A percentile compares a stretch with the other conserved stretches of the same genome.
phyloP scores from a whole-genome alignment of 1,140 invertebrate species.

The Paraescarpia echinospica region DNA sequence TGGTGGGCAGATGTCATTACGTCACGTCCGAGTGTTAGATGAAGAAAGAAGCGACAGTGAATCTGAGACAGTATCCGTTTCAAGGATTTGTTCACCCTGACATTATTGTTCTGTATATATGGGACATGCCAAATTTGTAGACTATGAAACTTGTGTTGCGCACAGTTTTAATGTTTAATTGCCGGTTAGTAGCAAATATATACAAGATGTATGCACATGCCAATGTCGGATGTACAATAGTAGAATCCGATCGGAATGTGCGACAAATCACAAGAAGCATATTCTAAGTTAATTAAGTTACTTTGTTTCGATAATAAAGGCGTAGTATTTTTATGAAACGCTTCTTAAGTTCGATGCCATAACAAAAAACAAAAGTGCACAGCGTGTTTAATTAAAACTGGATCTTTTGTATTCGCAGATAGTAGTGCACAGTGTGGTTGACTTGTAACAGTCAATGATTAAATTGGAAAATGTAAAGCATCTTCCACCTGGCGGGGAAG shows the following conservation, averaged over 20 bases:
- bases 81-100: not conserved
- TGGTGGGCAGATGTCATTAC: constrained; percentile 38
- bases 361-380: not conserved
- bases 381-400: not conserved
- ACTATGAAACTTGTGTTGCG: not conserved
- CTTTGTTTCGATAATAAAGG: no score
- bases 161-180: not conserved
- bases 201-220: no score
- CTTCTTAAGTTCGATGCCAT: not conserved
- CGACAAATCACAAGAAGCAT: no score
- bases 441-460: no score
- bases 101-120: not conserved
- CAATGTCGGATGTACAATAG: no score
- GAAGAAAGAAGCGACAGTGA: no score
- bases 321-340: no score
- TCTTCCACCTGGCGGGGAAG: no score
- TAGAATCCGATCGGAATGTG: no score
- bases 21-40: not conserved
- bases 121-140: not conserved
- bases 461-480: no score
- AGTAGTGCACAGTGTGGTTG: no score
- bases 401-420: not conserved
- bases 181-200: not conserved
- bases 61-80: not conserved
- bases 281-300: no score